Conservation (phyloP, 2,797 vertebrate genomes). For the Acanthurus lineatus region DNA sequence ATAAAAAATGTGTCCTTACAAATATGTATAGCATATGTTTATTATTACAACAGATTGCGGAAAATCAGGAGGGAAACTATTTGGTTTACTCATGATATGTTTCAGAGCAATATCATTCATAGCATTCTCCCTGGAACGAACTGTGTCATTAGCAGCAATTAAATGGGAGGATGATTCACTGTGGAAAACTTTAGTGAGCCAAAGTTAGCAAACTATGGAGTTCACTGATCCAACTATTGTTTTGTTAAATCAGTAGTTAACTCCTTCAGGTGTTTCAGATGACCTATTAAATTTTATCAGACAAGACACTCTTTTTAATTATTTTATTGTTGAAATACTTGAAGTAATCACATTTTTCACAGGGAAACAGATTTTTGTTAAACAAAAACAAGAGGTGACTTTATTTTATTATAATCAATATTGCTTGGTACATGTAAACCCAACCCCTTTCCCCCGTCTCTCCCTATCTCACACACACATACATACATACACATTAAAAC, state of each 20-base stretch:
- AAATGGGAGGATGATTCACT: conserved; percentile 15
- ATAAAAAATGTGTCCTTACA: too few species aligned
- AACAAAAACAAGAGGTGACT: not conserved
- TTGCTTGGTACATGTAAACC: not conserved
- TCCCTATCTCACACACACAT: not conserved
- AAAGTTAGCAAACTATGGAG: not conserved
- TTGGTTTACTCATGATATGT: too few species aligned
- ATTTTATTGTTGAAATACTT: conserved; percentile 46
- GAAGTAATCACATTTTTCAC: conserved; percentile 1
- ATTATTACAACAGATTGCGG: too few species aligned
- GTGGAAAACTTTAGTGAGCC: conserved; percentile 24
- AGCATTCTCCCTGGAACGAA: too few species aligned
- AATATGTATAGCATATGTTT: too few species aligned
- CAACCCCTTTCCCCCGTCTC: not conserved
- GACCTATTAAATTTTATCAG: conserved; percentile 8
- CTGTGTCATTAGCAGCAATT: conserved; percentile 6
- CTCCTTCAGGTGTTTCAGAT: conserved; percentile 13
- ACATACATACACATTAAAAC: not conserved
- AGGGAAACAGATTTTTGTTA: not conserved
- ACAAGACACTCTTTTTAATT: conserved; percentile 14
- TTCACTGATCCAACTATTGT: conserved; percentile 1
- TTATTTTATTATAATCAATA: not conserved
- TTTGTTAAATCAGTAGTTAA: conserved; percentile 22
- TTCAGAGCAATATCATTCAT: too few species aligned
- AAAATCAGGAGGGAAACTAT: too few species aligned